Evolutionary conservation across 2,888 invertebrate genomes (phyloP).

Genomic region (Pedicia rivosa): DNA sequence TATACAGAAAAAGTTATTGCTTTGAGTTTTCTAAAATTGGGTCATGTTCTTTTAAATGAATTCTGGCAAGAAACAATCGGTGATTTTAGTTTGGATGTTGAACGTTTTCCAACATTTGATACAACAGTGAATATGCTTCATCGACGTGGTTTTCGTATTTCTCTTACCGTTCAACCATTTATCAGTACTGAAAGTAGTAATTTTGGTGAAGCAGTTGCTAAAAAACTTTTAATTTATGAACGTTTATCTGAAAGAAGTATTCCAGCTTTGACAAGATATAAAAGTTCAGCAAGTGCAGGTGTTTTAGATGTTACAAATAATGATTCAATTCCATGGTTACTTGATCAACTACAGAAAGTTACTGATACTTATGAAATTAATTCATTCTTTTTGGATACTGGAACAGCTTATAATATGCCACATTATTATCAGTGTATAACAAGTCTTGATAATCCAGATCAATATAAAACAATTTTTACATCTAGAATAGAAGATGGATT

Average conservation of each 20-base stretch:
- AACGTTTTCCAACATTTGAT: constrained; percentile 60
- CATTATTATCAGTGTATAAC: constrained; percentile 68
- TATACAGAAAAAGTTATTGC: constrained; percentile 74
- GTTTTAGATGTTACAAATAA: constrained; percentile 79
- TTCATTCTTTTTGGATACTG: constrained; percentile 70
- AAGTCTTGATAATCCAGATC: constrained; percentile 61
- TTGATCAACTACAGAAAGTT: constrained; percentile 52
- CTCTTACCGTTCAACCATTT: constrained; percentile 81
- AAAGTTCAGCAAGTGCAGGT: constrained; percentile 63
- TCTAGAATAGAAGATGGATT: constrained; percentile 44
- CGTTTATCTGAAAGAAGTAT: constrained; percentile 60
- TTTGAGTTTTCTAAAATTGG: constrained; percentile 58
- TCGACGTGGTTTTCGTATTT: constrained; percentile 71
- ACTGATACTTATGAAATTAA: constrained; percentile 62
- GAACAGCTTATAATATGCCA: constrained; percentile 71
- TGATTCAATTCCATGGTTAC: constrained; percentile 63
- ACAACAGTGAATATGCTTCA: constrained; percentile 66
- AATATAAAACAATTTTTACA: constrained; percentile 59
- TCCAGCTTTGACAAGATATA: constrained; percentile 69
- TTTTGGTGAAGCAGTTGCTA: constrained; percentile 63
- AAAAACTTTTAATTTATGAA: constrained; percentile 62
- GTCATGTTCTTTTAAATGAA: constrained; percentile 62
- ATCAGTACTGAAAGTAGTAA: constrained; percentile 72
- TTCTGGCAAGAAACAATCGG: constrained; percentile 76
- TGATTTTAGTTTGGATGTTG: constrained; percentile 66